A percentile compares a stretch with the other conserved stretches of the same genome.
phyloP scores from a whole-genome alignment of 2,888 invertebrate genomes.

The Andrena dorsata region DNA sequence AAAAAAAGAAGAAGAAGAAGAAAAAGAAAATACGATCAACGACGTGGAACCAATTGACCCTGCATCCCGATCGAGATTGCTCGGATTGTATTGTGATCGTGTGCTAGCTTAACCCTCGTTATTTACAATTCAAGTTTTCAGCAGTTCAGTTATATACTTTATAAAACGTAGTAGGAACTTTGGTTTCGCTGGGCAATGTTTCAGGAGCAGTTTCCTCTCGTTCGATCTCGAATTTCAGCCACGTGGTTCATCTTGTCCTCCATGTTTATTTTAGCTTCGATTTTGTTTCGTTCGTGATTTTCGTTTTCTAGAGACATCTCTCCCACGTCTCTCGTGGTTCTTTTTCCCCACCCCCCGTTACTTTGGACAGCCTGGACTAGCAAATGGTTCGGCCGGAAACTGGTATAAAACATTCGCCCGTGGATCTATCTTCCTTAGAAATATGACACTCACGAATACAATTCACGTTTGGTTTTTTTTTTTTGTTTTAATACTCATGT shows the following conservation, averaged over 20 bases:
- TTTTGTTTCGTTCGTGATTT: constrained; percentile 12
- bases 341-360: constrained; percentile 10
- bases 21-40: constrained; percentile 25
- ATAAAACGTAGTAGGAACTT: constrained; percentile 88
- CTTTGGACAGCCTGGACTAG: constrained; percentile 27
- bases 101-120: constrained; percentile 81
- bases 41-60: constrained; percentile 68
- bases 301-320: not conserved
- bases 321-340: constrained; percentile 3
- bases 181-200: constrained; percentile 87
- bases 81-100: constrained; percentile 81
- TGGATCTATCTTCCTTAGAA: constrained; percentile 85
- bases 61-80: constrained; percentile 72
- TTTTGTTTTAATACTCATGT: constrained; percentile 79
- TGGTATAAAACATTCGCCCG: constrained; percentile 84
- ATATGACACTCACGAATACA: constrained; percentile 85
- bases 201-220: constrained; percentile 83
- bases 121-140: constrained; percentile 82
- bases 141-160: constrained; percentile 83
- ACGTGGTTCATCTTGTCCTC: not conserved
- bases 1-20: no score
- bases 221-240: constrained; percentile 26
- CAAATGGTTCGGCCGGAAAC: constrained; percentile 81
- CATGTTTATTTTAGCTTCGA: not conserved
- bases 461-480: constrained; percentile 77